These are phyloP conservation scores for Propithecus deckenii DNA, from an alignment of 2,797 vertebrate species.

Conservation along the genomic window DNA sequence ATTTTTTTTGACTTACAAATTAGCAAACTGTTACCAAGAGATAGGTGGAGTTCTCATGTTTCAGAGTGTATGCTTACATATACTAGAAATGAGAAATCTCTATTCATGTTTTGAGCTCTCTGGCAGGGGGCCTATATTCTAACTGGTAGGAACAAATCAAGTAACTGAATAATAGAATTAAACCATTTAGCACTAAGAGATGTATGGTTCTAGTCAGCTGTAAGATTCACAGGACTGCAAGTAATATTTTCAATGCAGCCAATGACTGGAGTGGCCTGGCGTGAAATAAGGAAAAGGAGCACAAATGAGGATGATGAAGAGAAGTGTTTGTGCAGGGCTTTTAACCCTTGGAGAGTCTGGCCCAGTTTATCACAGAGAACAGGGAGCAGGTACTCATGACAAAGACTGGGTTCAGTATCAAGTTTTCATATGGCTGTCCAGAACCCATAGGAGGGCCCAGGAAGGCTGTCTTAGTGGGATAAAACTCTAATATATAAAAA, in stretches of 20 bases:
- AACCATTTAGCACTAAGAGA: neutral
- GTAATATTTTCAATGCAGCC: neutral
- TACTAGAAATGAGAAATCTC: neutral
- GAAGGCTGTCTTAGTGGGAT: neutral
- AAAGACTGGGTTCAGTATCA: neutral
- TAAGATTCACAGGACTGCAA: neutral
- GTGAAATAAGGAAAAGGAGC: neutral
- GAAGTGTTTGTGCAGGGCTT: neutral
- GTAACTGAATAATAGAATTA: neutral
- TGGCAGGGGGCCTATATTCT: neutral
- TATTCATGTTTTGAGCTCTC: neutral
- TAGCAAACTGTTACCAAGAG: neutral
- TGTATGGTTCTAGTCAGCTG: neutral
- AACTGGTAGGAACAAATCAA: neutral
- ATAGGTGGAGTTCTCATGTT: neutral
- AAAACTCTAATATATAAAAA: neutral
- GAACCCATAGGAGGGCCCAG: neutral
- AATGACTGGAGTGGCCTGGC: neutral
- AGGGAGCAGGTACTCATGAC: neutral
- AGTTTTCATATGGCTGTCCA: neutral
- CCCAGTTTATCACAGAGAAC: neutral
- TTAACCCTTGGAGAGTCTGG: neutral
- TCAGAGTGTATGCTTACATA: neutral
- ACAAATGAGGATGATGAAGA: neutral
- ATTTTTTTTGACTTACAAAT: neutral